Evolutionary conservation across 64 coral and sea anemone species (phyloP), one percentile per base, ranked within the genome.

Genomic region (Stichodactyla helianthus): DNA sequence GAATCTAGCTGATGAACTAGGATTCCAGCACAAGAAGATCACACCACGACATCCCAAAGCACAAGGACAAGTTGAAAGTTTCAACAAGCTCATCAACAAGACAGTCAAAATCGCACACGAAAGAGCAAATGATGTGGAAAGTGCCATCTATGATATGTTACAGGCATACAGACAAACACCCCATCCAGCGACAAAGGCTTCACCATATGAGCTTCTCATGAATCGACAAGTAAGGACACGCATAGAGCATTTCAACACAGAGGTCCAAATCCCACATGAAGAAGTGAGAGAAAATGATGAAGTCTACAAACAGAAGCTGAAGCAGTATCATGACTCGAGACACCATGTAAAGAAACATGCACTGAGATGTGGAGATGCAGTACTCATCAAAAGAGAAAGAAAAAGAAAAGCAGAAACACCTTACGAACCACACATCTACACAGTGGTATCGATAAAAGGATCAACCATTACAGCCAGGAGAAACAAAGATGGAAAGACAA

Each of bases 401-500:
- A 95, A 95, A 83, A 16, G 10, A 27, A 95, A 91, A 52, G 87
- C 59, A 81, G 53, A 95, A 53, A 92, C 90, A 83, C 90, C 90
- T 31, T 95, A 92, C 79, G 92, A 94, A 87, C 92, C 92, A 59
- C 53, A 28, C 14, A 86, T 64, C 56, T 86, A 74, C 31, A 87
- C 44, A 35, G 58, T 71, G 58, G 51, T 35, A 54, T 55, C 52
- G 26, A 19, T 87, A n/a, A 77, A 71, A 57, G 71, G 65, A 54
- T 87, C 65, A 79, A 52, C 71, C 27, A 79, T 77, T 50, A 79
- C 12, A 17, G 52, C 86, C 44, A 79, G 71, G 56, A 77, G 51
- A 71, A 87, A 54, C 50, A 79, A 79, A 20, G 86, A 77, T 87
- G 67, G 18, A 4, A 51, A 78, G 6, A 87, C 51, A 16, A 54